phyloP scores from a whole-genome alignment of 2,797 vertebrate genomes.

The Oryzias dopingdopingensis region DNA sequence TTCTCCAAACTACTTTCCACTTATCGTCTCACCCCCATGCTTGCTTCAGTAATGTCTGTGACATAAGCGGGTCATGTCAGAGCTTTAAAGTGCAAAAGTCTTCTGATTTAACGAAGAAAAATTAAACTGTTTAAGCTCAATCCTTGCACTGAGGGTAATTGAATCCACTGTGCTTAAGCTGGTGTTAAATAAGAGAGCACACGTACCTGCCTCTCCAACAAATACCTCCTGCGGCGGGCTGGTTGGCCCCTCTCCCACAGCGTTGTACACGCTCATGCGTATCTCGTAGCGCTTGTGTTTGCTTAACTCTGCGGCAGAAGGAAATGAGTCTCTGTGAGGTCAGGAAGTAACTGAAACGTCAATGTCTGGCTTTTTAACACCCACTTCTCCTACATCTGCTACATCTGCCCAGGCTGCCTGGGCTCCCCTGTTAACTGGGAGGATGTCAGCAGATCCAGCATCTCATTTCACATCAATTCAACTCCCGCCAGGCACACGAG shows the following conservation, averaged over 20 bases:
- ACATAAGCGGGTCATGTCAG: no score
- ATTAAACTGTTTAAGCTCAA: background rate
- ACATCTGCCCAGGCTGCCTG: no score
- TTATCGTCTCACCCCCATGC: no score
- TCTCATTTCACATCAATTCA: background rate
- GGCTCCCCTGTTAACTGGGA: background rate
- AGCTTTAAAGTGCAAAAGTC: no score
- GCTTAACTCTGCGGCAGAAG: constrained; percentile 80
- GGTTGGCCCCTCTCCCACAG: constrained; percentile 89
- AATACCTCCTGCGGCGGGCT: constrained; percentile 94
- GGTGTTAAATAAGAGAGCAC: constrained; percentile 5
- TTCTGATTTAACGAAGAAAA: no score
- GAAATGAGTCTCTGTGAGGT: constrained; percentile 24
- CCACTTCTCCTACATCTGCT: background rate
- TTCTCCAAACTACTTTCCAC: constrained; percentile 1
- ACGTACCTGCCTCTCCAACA: constrained; percentile 92
- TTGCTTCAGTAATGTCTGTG: no score
- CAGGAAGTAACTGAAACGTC: background rate
- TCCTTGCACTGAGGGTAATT: background rate
- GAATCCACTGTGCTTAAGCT: background rate
- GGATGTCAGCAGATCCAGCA: background rate
- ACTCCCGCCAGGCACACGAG: background rate
- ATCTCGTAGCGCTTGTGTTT: constrained; percentile 96
- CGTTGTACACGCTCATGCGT: constrained; percentile 92
- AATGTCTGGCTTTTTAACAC: background rate